Conservation (phyloP, 2,888 invertebrate genomes). For the Desoria tigrina region DNA sequence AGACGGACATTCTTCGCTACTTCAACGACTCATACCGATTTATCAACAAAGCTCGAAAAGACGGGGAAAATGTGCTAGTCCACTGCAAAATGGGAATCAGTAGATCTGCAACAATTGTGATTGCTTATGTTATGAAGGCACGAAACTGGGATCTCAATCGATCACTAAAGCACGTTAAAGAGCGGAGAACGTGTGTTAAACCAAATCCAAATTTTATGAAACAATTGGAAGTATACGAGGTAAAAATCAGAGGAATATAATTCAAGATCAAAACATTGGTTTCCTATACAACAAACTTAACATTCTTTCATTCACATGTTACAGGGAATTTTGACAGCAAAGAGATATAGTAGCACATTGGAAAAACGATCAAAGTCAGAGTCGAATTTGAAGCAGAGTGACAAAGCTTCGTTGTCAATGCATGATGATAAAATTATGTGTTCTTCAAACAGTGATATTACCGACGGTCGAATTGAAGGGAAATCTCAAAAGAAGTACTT, state of each 20-base stretch:
- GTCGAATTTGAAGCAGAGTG: constrained; percentile 77
- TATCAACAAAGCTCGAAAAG: constrained; percentile 83
- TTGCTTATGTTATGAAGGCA: constrained; percentile 98
- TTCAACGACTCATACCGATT: constrained; percentile 98
- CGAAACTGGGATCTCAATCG: constrained; percentile 89
- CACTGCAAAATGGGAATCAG: constrained; percentile 99
- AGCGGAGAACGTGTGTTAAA: constrained; percentile 88
- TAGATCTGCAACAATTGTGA: constrained; percentile 95
- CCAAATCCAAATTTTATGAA: constrained; percentile 93
- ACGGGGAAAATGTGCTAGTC: constrained; percentile 90
- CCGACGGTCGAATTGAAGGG: constrained; percentile 36
- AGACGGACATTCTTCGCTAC: constrained; percentile 91
- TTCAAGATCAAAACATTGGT: constrained; percentile 3
- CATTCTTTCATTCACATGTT: constrained; percentile 15
- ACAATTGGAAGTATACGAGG: constrained; percentile 86
- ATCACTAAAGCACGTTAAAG: constrained; percentile 85
- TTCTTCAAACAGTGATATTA: constrained; percentile 50
- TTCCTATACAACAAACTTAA: too few relatives aligned
- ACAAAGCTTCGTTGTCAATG: constrained; percentile 44
- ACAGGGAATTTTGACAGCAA: constrained; percentile 92
- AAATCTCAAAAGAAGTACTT: constrained; percentile 53
- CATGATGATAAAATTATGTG: constrained; percentile 45
- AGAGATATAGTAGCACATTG: constrained; percentile 89
- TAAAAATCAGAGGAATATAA: constrained; percentile 28
- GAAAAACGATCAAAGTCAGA: constrained; percentile 80